Evolutionary conservation across 2,797 vertebrate genomes (phyloP).

Genomic region (Pogoniulus pusillus): DNA sequence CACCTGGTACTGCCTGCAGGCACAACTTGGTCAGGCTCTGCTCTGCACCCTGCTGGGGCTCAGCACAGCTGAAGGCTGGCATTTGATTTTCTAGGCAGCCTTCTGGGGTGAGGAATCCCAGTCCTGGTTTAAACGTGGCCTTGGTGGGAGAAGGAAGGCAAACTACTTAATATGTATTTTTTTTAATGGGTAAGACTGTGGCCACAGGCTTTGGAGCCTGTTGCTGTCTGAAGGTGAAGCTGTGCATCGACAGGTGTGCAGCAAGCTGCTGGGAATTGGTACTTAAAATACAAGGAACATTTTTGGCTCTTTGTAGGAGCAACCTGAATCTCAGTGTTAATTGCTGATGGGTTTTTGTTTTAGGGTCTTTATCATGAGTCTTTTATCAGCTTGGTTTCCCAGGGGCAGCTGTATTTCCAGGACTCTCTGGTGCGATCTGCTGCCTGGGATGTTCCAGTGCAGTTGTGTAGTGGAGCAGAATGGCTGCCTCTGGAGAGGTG

Average conservation of each 20-base stretch:
- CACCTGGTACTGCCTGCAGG: neutral
- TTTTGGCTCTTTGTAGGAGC: neutral
- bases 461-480: too few relatives aligned
- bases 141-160: too few relatives aligned
- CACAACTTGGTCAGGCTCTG: neutral
- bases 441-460: too few relatives aligned
- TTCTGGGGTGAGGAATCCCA: neutral
- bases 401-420: neutral
- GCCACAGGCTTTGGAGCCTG: neutral
- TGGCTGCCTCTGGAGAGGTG: too few relatives aligned
- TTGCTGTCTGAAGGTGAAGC: neutral
- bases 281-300: neutral
- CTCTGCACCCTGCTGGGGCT: neutral
- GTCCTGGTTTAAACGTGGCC: neutral
- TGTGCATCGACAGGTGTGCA: neutral
- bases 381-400: neutral
- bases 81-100: neutral
- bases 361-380: neutral
- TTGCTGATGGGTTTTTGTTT: neutral
- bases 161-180: neutral
- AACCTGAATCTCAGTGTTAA: neutral
- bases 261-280: neutral
- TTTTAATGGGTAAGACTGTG: neutral
- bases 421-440: too few relatives aligned
- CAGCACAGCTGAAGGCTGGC: neutral